Evolutionary conservation across 2,113 vertebrate genomes (phyloP).

Genomic region (Oxyruncus cristatus): DNA sequence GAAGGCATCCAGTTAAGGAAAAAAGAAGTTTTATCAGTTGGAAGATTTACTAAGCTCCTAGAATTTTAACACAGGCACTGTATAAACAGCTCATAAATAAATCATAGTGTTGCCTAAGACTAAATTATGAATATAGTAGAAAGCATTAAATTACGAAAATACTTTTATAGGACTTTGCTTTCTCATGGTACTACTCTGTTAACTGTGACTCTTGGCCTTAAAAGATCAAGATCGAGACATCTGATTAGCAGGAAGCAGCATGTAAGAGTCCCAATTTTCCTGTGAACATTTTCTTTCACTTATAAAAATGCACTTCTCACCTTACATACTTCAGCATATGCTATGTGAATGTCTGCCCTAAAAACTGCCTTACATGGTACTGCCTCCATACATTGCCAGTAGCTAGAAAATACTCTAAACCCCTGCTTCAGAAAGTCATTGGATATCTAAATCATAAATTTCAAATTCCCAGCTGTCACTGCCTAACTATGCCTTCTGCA

Average conservation of each 20-base stretch:
- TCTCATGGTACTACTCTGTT: neutral
- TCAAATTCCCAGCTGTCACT: constrained; percentile 44
- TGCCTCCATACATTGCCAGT: neutral
- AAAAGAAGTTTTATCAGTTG: neutral
- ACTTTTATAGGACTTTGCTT: neutral
- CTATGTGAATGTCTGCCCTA: neutral
- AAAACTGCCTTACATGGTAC: neutral
- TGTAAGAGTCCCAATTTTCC: neutral
- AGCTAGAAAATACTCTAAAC: neutral
- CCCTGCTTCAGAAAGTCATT: neutral
- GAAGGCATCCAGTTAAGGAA: neutral
- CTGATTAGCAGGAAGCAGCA: neutral
- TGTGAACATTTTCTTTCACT: neutral
- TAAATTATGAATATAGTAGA: neutral
- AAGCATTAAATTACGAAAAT: neutral
- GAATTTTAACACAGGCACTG: neutral
- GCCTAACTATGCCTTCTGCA: neutral
- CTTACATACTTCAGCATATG: neutral
- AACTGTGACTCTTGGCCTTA: neutral
- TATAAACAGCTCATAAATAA: neutral
- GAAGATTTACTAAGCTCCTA: neutral
- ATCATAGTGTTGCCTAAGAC: neutral
- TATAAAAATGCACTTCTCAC: neutral
- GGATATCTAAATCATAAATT: neutral
- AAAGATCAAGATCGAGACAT: neutral